phyloP scores from a whole-genome alignment of 2,113 vertebrate species.

The Eretmochelys imbricata region DNA sequence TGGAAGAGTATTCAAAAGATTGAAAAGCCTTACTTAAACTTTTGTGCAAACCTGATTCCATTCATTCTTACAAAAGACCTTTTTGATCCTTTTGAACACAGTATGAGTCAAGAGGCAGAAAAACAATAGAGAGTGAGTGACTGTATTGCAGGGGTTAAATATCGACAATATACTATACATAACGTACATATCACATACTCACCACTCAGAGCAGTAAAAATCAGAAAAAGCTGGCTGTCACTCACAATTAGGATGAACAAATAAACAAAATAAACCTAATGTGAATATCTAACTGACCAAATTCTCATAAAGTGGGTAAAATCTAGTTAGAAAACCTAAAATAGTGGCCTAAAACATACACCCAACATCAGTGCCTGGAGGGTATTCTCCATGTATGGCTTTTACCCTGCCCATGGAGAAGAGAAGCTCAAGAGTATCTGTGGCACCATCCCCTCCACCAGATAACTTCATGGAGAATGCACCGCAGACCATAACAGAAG shows the following conservation, averaged over 20 bases:
- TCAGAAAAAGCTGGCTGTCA: slow-evolving; percentile 27
- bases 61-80: not conserved
- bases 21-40: not conserved
- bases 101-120: not conserved
- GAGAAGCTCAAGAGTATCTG: not conserved
- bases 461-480: not conserved
- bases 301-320: not conserved
- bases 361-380: not conserved
- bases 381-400: not conserved
- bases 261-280: slow-evolving; percentile 39
- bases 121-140: not conserved
- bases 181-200: slow-evolving; percentile 15
- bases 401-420: not conserved
- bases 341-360: not conserved
- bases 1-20: not conserved
- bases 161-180: accelerated
- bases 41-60: slow-evolving; percentile 36
- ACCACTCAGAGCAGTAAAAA: slow-evolving; percentile 34
- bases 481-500: not conserved
- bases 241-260: slow-evolving; percentile 38
- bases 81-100: slow-evolving; percentile 41
- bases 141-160: not conserved
- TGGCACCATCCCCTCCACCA: not conserved
- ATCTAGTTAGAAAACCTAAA: not conserved
- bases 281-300: slow-evolving; percentile 35